Percentiles rank a stretch among this genome's conserved stretches.
These are phyloP conservation scores for Rhombomys opimus DNA, from an alignment of 2,113 vertebrate genomes.

Conservation along the genomic window DNA sequence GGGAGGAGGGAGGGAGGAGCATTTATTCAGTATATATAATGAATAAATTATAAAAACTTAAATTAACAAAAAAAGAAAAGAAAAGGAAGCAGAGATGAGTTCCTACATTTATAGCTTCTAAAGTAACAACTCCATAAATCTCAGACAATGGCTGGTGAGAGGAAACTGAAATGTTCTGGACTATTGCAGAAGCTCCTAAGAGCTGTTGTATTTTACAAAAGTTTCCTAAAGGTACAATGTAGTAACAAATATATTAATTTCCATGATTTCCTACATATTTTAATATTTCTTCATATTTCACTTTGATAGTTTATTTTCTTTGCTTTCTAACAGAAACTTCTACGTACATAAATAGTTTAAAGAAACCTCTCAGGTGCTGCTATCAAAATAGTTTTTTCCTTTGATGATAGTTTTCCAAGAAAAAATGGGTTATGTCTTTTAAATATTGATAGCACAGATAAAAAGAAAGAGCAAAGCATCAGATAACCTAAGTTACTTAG, in stretches of 20 bases:
- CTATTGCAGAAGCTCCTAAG: background rate
- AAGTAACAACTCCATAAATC: background rate
- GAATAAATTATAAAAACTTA: too few relatives aligned
- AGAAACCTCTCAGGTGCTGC: background rate
- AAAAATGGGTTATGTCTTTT: slow-evolving; percentile 23
- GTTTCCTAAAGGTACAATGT: background rate
- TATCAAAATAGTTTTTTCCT: slow-evolving; percentile 11
- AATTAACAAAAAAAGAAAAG: background rate
- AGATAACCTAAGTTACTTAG: background rate
- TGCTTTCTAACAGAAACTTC: slow-evolving; percentile 1
- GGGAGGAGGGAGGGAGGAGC: too few relatives aligned
- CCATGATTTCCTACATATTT: background rate
- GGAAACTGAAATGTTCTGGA: background rate
- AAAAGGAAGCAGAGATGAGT: background rate
- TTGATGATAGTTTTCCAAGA: slow-evolving; percentile 43
- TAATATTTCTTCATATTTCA: slow-evolving; percentile 9
- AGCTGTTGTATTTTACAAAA: background rate
- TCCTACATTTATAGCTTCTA: background rate
- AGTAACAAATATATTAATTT: background rate
- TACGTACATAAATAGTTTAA: slow-evolving; percentile 54
- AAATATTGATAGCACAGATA: slow-evolving; percentile 40
- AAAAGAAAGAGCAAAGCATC: slow-evolving; percentile 32
- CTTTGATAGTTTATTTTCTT: background rate
- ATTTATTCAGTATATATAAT: too few relatives aligned
- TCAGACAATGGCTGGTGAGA: background rate